phyloP scores from a whole-genome alignment of 1,140 invertebrate species.

The Trichonephila clavipes region DNA sequence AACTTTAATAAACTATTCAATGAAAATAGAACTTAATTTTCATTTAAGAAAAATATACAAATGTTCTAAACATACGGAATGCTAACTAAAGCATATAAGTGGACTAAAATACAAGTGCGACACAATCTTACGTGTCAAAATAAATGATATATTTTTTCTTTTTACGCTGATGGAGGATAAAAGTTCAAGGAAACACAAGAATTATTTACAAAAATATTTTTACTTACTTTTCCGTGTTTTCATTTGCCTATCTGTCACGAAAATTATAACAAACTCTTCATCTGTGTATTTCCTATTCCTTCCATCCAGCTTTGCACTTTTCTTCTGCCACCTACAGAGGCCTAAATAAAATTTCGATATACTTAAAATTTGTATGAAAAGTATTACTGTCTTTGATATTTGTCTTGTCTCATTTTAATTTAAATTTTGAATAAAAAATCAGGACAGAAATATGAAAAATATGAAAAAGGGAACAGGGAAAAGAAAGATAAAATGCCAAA shows the following conservation, averaged over 20 bases:
- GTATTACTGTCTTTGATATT: too few species aligned
- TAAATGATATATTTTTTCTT: not conserved
- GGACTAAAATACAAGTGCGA: not conserved
- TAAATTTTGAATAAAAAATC: too few species aligned
- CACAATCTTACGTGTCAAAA: slow-evolving; percentile 8
- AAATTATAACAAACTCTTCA: slow-evolving; percentile 36
- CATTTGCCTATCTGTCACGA: slow-evolving; percentile 29
- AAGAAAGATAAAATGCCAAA: too few species aligned
- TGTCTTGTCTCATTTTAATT: too few species aligned
- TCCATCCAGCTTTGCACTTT: not conserved
- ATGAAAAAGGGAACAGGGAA: too few species aligned
- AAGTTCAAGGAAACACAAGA: not conserved
- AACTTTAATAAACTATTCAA: too few species aligned
- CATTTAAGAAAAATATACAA: not conserved
- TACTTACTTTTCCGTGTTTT: slow-evolving; percentile 52
- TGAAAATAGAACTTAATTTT: not conserved
- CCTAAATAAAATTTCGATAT: too few species aligned
- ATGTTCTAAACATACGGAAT: not conserved
- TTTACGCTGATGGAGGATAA: not conserved
- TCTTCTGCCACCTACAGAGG: not conserved
- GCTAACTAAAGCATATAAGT: not conserved
- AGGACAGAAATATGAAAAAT: too few species aligned
- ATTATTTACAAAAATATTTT: not conserved
- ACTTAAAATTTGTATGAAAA: too few species aligned
- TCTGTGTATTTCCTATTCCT: not conserved